phyloP scores from a whole-genome alignment of 2,888 invertebrate species.

The Stramonita haemastoma region DNA sequence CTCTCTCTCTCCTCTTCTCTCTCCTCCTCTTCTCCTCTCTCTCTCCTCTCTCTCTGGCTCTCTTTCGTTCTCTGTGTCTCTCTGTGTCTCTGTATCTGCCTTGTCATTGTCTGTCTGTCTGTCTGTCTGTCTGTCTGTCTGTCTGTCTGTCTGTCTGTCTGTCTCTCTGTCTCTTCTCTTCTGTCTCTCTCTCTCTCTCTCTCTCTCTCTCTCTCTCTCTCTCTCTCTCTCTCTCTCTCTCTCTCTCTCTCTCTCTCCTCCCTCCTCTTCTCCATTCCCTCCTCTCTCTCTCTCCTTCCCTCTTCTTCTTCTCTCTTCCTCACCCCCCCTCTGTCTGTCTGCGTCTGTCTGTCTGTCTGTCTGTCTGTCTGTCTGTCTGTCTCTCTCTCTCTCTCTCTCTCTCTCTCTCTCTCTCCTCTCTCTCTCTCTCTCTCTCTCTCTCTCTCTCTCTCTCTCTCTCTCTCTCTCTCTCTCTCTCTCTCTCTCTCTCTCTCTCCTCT shows the following conservation, averaged over 20 bases:
- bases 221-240: constrained; percentile 13
- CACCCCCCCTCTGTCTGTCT: not conserved
- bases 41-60: constrained; percentile 16
- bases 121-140: not conserved
- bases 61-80: not conserved
- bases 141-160: not conserved
- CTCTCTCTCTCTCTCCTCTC: not conserved
- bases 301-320: not conserved
- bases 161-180: no score
- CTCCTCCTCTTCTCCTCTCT: not conserved
- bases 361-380: not conserved
- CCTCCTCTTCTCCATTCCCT: not conserved
- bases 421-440: not conserved
- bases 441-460: not conserved
- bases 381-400: not conserved
- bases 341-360: not conserved
- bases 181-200: no score
- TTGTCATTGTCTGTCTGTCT: constrained; percentile 20
- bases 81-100: not conserved
- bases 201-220: not conserved
- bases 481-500: not conserved
- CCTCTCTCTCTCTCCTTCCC: not conserved
- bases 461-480: not conserved
- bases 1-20: not conserved
- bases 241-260: not conserved